Evolutionary conservation across 1,140 invertebrate species (phyloP).

Genomic region (Drosophila tani): DNA sequence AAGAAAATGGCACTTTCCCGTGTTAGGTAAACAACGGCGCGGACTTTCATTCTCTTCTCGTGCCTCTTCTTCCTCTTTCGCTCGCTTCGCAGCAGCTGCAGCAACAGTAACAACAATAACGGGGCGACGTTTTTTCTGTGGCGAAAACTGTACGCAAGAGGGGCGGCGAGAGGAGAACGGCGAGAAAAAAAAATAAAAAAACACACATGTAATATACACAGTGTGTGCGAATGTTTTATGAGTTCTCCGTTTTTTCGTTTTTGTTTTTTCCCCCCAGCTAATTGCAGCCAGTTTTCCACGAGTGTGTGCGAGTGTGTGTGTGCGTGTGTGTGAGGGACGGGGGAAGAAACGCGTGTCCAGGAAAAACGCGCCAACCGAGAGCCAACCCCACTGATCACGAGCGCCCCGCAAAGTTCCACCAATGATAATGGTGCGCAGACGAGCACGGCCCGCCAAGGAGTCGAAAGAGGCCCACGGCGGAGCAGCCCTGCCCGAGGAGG

Average conservation of each 20-base stretch:
- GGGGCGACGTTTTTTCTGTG: conserved; percentile 71
- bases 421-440: conserved; percentile 78
- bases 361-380: conserved; percentile 57
- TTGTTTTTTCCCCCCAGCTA: conserved; percentile 58
- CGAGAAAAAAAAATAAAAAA: conserved; percentile 21
- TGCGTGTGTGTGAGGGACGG: conserved; percentile 14
- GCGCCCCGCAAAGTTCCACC: conserved; percentile 4
- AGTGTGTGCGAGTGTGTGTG: conserved; percentile 16
- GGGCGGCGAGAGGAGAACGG: conserved; percentile 24
- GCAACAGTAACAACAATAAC: conserved; percentile 54
- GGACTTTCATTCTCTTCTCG: conserved; percentile 47
- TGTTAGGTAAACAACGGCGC: conserved; percentile 28
- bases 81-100: conserved; percentile 63
- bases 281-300: conserved; percentile 62
- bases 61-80: conserved; percentile 63
- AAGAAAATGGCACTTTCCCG: conserved; percentile 43
- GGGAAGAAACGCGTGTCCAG: conserved; percentile 42
- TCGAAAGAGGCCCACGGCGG: conserved; percentile 12
- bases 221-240: conserved; percentile 38
- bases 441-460: conserved; percentile 68
- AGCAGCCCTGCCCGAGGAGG: conserved; percentile 18
- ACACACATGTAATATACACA: conserved; percentile 43
- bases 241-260: conserved; percentile 42
- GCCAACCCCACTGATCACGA: conserved; percentile 44
- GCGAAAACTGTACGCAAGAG: conserved; percentile 75